Conservation (phyloP, 2,888 invertebrate genomes). For the Lymantria dispar region DNA sequence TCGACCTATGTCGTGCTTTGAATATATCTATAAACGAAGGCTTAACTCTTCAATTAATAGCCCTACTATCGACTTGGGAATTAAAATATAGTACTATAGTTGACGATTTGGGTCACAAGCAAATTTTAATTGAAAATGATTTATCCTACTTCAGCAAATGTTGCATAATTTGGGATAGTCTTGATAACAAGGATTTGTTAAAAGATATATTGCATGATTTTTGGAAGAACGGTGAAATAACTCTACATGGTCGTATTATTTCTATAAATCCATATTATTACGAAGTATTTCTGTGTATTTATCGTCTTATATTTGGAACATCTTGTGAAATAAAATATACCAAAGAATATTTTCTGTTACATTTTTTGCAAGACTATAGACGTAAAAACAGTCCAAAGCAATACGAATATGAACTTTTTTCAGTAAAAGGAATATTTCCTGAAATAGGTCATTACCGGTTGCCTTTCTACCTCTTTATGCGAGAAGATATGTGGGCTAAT, state of each 20-base stretch:
- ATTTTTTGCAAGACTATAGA: slow-evolving; percentile 69
- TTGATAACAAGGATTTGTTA: slow-evolving; percentile 63
- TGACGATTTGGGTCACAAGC: slow-evolving; percentile 55
- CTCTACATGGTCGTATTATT: slow-evolving; percentile 65
- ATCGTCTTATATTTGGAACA: slow-evolving; percentile 57
- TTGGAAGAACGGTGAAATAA: slow-evolving; percentile 76
- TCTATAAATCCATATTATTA: slow-evolving; percentile 76
- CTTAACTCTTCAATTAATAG: slow-evolving; percentile 65
- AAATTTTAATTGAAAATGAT: slow-evolving; percentile 54
- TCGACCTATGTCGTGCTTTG: slow-evolving; percentile 62
- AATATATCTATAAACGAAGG: slow-evolving; percentile 66
- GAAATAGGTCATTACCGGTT: slow-evolving; percentile 75
- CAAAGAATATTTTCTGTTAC: slow-evolving; percentile 69
- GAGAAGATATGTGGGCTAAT: slow-evolving; percentile 77
- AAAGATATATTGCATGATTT: slow-evolving; percentile 68
- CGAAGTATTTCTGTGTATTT: slow-evolving; percentile 72
- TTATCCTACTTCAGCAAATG: slow-evolving; percentile 56
- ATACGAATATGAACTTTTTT: slow-evolving; percentile 75
- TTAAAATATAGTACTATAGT: slow-evolving; percentile 60
- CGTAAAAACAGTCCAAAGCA: slow-evolving; percentile 71
- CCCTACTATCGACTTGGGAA: slow-evolving; percentile 66
- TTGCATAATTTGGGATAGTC: slow-evolving; percentile 65
- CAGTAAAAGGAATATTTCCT: slow-evolving; percentile 76
- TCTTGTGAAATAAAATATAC: slow-evolving; percentile 49
- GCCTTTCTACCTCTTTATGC: slow-evolving; percentile 75